Evolutionary conservation across 2,797 vertebrate species (phyloP).

Genomic region (Linurgus olivaceus): DNA sequence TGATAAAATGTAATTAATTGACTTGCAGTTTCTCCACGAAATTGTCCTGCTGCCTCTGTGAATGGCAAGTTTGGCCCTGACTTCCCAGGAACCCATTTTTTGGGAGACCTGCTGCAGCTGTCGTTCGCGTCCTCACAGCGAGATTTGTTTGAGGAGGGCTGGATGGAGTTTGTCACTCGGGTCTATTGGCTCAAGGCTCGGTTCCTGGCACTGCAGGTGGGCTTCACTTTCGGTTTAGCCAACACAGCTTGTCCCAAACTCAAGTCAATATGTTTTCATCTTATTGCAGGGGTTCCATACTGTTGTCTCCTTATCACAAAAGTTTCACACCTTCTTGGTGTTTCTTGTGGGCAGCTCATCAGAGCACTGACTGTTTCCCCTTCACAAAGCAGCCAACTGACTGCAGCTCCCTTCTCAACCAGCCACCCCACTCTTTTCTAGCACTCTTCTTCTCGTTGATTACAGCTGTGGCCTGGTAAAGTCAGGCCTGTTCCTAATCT

Average conservation of each 20-base stretch:
- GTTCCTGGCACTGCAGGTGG: slow-evolving; percentile 90
- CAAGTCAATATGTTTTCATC: background rate
- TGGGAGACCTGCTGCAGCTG: slow-evolving; percentile 88
- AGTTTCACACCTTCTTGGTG: too few species aligned
- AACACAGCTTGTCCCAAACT: background rate
- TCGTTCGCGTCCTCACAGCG: slow-evolving; percentile 89
- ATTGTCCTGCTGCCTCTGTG: slow-evolving; percentile 55
- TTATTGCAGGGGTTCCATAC: background rate
- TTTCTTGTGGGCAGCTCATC: background rate
- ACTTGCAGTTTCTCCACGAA: slow-evolving; percentile 57
- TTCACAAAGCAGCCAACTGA: background rate
- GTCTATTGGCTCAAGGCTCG: slow-evolving; percentile 97
- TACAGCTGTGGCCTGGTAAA: background rate
- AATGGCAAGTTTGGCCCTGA: slow-evolving; percentile 81
- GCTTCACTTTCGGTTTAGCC: background rate
- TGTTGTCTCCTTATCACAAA: too few species aligned
- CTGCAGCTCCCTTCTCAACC: background rate
- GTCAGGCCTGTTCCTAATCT: background rate
- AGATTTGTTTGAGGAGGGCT: slow-evolving; percentile 89
- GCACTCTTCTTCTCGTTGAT: background rate
- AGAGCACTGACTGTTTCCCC: too few species aligned
- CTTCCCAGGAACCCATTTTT: slow-evolving; percentile 87
- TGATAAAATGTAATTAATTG: background rate
- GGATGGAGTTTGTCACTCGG: slow-evolving; percentile 88
- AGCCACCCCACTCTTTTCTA: background rate